A percentile compares a stretch with the other conserved stretches of the same genome.
Evolutionary conservation across 1,140 invertebrate species (phyloP).

Genomic region (Drosophila sp.): DNA sequence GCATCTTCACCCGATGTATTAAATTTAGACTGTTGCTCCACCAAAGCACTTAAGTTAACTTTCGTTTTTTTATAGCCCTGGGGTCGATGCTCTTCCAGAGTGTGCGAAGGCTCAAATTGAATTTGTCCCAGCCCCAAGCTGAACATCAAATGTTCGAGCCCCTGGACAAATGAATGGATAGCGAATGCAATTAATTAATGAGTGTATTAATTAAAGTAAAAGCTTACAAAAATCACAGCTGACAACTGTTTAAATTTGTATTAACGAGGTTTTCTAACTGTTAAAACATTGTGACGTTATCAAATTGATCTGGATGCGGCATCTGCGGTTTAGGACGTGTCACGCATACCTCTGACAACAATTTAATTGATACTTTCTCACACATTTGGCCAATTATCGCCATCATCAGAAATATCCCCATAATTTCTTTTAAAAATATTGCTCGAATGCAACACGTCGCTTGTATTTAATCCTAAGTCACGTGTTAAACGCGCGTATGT

Average conservation of each 20-base stretch:
- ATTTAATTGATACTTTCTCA: conserved; percentile 5
- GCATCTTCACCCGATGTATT: conserved; percentile 32
- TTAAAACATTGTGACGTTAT: background rate
- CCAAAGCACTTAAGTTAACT: conserved; percentile 13
- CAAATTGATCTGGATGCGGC: background rate
- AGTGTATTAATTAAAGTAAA: background rate
- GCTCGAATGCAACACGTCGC: background rate
- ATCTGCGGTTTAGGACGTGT: background rate
- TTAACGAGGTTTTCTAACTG: conserved; percentile 9
- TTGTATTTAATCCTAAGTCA: conserved; percentile 23
- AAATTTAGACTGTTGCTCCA: conserved; percentile 11
- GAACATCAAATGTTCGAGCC: conserved; percentile 86
- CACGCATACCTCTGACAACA: background rate
- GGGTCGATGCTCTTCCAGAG: conserved; percentile 84
- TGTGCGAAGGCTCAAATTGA: conserved; percentile 85
- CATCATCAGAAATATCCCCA: background rate
- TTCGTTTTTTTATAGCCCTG: conserved; percentile 74
- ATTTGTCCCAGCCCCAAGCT: conserved; percentile 85
- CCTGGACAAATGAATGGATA: conserved; percentile 79
- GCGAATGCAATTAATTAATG: background rate
- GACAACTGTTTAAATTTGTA: conserved; percentile 41
- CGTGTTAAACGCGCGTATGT: conserved; percentile 27
- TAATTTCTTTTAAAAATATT: background rate
- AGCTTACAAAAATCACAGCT: conserved; percentile 13
- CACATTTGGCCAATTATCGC: background rate